Conservation (phyloP, 1,140 invertebrate species). For the Dinothrombium tinctorium region DNA sequence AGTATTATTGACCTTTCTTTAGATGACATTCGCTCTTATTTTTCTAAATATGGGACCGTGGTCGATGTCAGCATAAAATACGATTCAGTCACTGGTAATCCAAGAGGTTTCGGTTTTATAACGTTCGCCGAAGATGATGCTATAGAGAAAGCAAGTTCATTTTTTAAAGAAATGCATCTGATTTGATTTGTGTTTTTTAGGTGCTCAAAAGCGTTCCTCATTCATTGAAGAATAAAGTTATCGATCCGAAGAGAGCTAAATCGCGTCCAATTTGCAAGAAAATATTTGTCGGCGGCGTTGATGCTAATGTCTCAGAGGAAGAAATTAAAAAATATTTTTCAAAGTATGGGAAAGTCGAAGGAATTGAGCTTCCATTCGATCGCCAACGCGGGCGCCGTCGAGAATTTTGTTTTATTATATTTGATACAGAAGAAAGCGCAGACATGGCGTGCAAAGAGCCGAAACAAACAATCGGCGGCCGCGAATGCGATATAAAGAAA, state of each 20-base stretch:
- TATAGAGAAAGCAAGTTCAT: slow-evolving; percentile 49
- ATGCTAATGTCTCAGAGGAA: slow-evolving; percentile 64
- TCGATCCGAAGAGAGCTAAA: slow-evolving; percentile 83
- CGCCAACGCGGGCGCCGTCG: slow-evolving; percentile 85
- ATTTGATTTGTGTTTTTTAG: slow-evolving; percentile 20
- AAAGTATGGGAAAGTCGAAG: slow-evolving; percentile 62
- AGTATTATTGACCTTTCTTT: slow-evolving; percentile 23
- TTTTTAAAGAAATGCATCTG: slow-evolving; percentile 6
- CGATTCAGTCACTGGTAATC: slow-evolving; percentile 64
- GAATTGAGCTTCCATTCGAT: slow-evolving; percentile 76
- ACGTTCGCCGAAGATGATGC: slow-evolving; percentile 67
- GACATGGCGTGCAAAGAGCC: slow-evolving; percentile 66
- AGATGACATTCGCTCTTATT: slow-evolving; percentile 81
- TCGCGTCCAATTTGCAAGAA: slow-evolving; percentile 53
- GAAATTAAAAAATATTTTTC: slow-evolving; percentile 74
- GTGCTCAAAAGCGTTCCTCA: slow-evolving; percentile 49
- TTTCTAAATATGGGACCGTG: slow-evolving; percentile 65
- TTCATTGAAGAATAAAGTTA: slow-evolving; percentile 72
- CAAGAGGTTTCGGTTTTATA: slow-evolving; percentile 79
- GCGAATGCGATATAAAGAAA: slow-evolving; percentile 82
- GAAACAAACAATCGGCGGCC: slow-evolving; percentile 72
- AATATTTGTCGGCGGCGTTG: slow-evolving; percentile 80
- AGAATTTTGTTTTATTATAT: slow-evolving; percentile 84
- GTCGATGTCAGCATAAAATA: slow-evolving; percentile 83
- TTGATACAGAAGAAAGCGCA: slow-evolving; percentile 73